Evolutionary conservation across 2,797 vertebrate species (phyloP), one percentile per base, ranked within the genome.

Genomic region (Lutjanus campechanus): DNA sequence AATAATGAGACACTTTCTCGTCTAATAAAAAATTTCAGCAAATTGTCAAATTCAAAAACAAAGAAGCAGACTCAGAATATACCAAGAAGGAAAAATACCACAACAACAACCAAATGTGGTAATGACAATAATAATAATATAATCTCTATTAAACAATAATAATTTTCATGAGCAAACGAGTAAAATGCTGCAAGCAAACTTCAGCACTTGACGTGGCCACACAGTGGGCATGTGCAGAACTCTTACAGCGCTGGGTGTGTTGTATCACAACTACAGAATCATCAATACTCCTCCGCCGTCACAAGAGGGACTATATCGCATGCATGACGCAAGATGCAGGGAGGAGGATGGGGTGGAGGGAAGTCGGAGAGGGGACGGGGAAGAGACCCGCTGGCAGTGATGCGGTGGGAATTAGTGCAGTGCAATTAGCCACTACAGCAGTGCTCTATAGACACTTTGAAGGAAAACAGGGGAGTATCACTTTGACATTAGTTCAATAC

Each of bases 231-330:
- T 97, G 97, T 97, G 97, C 96, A 97, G 96, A 97, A 98, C 96
- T 95, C 96, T 95, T 95, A 96, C 96, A 97, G 93, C 96, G 95
- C 96, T 95, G 96, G 96, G 84, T 95, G 96, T 97, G 97, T 98
- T 98, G 97, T 98, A 98, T 98, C 98, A 98, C 97, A 99, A 98
- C 96, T 98, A 98, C 96, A 97, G 96, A 97, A 97, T 96, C 96
- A 96, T 96, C 96, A 96, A 94, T 95, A 95, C 94, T 96, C 96
- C 96, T 97, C 96, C 93, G 95, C 96, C 96, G 96, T 89, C 85
- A 93, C 94, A 93, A 93, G 82, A 95, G 95, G 96, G 96, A 96
- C 95, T 92, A 95, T 96, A 95, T 95, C 83, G 96, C 97, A 97
- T 97, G 97, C 97, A 97, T 94, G 96, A 95, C 93, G 89, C 81